Evolutionary conservation across 2,797 vertebrate species (phyloP).

Genomic region (Dromococcyx pavoninus): DNA sequence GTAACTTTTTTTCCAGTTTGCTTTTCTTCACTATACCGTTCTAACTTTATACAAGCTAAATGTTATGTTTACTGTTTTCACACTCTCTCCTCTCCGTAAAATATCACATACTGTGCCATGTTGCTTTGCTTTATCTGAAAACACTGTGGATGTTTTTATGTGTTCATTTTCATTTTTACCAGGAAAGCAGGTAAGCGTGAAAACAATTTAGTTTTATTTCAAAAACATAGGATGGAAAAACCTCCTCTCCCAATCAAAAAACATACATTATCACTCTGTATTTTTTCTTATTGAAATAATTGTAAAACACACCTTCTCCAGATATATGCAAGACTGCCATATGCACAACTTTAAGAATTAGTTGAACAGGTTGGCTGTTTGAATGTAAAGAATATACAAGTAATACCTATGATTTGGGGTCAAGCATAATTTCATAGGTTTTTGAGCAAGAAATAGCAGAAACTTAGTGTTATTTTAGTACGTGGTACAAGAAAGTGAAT

Average conservation of each 20-base stretch:
- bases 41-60: not conserved
- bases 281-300: not conserved
- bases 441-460: too few relatives aligned
- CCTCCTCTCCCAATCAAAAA: not conserved
- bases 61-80: not conserved
- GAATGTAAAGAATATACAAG: not conserved
- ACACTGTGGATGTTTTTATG: not conserved
- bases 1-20: not conserved
- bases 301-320: not conserved
- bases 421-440: not conserved
- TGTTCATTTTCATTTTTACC: not conserved
- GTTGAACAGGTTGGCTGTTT: not conserved
- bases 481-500: not conserved
- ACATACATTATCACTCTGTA: not conserved
- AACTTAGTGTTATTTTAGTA: not conserved
- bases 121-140: not conserved
- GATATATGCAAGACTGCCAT: not conserved
- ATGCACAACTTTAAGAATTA: not conserved
- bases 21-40: not conserved
- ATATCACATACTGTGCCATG: not conserved
- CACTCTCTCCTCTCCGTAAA: not conserved
- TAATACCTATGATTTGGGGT: not conserved
- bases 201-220: not conserved
- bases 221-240: not conserved
- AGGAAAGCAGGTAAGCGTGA: not conserved